Percentiles rank a stretch among this genome's conserved stretches.
Conservation (phyloP, 2,113 vertebrate species). For the Bucco capensis region DNA sequence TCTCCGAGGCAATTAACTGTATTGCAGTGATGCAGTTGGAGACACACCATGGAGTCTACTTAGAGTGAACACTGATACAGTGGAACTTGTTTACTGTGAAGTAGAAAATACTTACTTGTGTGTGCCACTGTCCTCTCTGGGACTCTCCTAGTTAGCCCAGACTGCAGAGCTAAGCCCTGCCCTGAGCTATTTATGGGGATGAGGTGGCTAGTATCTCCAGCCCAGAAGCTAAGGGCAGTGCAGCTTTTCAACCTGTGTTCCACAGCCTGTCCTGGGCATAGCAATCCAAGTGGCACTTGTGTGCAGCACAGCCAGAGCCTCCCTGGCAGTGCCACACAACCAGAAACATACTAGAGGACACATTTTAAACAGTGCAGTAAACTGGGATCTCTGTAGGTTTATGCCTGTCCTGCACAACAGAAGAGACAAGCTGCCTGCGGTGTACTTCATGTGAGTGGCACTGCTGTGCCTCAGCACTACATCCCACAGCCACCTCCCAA, state of each 20-base stretch:
- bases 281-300: background rate
- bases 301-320: background rate
- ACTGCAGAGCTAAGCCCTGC: background rate
- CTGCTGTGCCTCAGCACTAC: background rate
- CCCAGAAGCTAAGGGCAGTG: background rate
- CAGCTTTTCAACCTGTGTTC: background rate
- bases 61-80: constrained; percentile 58
- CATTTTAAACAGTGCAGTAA: background rate
- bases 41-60: constrained; percentile 32
- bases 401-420: background rate
- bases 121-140: background rate
- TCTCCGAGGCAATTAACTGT: constrained; percentile 17
- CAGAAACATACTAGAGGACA: fast-evolving
- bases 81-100: constrained; percentile 28
- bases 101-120: background rate
- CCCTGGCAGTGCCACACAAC: background rate
- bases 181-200: background rate
- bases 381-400: background rate
- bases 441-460: fast-evolving
- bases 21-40: constrained; percentile 39
- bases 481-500: background rate
- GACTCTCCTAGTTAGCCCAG: background rate
- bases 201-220: background rate
- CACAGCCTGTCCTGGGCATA: background rate
- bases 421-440: background rate